A percentile compares a stretch with the other conserved stretches of the same genome.
Conservation (phyloP, 2,797 vertebrate genomes). For the Karalla daura region DNA sequence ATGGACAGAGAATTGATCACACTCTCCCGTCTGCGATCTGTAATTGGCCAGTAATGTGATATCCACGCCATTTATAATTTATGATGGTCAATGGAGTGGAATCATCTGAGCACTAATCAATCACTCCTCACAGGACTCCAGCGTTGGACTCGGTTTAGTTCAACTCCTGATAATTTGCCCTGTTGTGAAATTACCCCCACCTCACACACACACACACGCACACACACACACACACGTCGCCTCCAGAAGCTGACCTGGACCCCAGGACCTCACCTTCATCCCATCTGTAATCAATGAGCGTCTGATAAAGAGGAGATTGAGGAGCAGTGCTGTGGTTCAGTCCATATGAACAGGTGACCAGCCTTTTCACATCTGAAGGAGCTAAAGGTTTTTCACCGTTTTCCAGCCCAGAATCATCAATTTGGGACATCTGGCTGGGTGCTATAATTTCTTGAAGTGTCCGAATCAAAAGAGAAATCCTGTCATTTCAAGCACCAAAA, state of each 20-base stretch:
- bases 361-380: no score
- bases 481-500: no score
- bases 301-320: conserved; percentile 2
- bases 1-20: conserved; percentile 55
- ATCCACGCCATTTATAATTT: conserved; percentile 69
- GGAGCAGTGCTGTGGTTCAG: neutral
- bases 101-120: conserved; percentile 67
- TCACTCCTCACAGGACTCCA: conserved; percentile 41
- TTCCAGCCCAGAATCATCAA: no score
- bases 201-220: conserved; percentile 7
- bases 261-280: neutral
- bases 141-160: conserved; percentile 35
- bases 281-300: neutral
- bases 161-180: conserved; percentile 40
- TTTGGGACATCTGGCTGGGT: no score
- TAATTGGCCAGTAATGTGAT: conserved; percentile 66
- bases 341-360: no score
- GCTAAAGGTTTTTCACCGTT: no score
- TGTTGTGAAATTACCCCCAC: conserved; percentile 40
- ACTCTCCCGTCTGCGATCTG: conserved; percentile 50
- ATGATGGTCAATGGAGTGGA: conserved; percentile 50
- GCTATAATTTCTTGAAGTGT: no score
- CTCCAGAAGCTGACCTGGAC: conserved; percentile 12
- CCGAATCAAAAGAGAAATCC: no score
- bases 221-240: conserved; percentile 1